Percentiles rank a stretch among this genome's conserved stretches.
These are phyloP conservation scores for Drosophila auraria DNA, from an alignment of 1,140 invertebrate genomes.

Conservation along the genomic window DNA sequence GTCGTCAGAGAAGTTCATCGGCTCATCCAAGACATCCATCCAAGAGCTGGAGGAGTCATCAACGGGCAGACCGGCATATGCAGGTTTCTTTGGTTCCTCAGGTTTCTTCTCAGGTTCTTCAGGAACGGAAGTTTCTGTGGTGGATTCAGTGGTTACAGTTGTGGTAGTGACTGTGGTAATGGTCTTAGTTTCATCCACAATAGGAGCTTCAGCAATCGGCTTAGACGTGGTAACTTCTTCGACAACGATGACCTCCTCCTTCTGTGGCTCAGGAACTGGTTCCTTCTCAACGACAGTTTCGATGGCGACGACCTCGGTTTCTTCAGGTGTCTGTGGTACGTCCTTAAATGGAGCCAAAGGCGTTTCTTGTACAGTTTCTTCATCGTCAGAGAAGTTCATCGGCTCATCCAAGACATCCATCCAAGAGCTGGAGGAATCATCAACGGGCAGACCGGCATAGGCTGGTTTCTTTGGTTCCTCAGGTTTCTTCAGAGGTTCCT, in stretches of 20 bases:
- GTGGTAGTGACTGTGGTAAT: conserved; percentile 22
- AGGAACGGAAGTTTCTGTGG: background rate
- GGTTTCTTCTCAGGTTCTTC: conserved; percentile 30
- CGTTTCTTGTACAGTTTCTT: conserved; percentile 7
- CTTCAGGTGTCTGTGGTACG: background rate
- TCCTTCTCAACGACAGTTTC: background rate
- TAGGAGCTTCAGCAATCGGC: background rate
- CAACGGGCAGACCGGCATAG: conserved; percentile 85
- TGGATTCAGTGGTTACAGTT: conserved; percentile 13
- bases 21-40: conserved; percentile 53
- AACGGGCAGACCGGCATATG: conserved; percentile 85
- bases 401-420: conserved; percentile 86
- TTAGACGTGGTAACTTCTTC: too few species aligned
- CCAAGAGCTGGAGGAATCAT: conserved; percentile 85
- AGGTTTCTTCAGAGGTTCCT: background rate
- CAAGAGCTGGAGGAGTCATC: conserved; percentile 83
- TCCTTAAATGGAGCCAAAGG: conserved; percentile 15
- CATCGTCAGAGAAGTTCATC: conserved; percentile 85
- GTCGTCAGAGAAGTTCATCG: too few species aligned
- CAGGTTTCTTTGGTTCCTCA: conserved; percentile 56
- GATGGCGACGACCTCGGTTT: background rate
- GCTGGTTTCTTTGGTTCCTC: conserved; percentile 51
- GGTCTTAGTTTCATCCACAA: conserved; percentile 3
- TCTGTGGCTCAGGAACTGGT: too few species aligned
- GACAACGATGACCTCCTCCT: too few species aligned